Evolutionary conservation across 2,888 invertebrate genomes (phyloP).

Genomic region (Seladonia tumulorum): DNA sequence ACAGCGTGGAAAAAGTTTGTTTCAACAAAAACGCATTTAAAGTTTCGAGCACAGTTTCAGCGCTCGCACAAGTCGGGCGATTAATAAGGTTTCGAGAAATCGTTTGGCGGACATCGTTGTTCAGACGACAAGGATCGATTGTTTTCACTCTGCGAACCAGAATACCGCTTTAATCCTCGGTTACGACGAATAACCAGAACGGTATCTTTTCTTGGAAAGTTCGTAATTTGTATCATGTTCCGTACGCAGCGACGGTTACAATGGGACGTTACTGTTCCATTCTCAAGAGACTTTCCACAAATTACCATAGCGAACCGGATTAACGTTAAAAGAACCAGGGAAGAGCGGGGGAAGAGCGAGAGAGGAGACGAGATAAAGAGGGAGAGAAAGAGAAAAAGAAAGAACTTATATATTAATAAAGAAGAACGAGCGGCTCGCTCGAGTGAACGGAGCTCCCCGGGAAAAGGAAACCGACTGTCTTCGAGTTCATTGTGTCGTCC

Average conservation of each 20-base stretch:
- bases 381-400: background rate
- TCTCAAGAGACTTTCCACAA: background rate
- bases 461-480: conserved; percentile 7
- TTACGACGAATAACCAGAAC: background rate
- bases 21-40: background rate
- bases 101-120: background rate
- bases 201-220: background rate
- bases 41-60: background rate
- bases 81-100: background rate
- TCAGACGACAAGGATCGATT: background rate
- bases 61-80: background rate
- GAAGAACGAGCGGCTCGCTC: background rate
- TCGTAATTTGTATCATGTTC: background rate
- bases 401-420: background rate
- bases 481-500: conserved; percentile 9
- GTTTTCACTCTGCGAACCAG: background rate
- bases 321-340: background rate
- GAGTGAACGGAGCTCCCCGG: conserved; percentile 3
- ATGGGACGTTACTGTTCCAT: background rate
- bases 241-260: background rate
- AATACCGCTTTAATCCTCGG: background rate
- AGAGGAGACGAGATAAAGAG: no score
- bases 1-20: background rate
- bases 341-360: background rate
- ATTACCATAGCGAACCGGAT: conserved; percentile 5